These are phyloP conservation scores for Paradoxurus hermaphroditus DNA, from an alignment of 2,113 vertebrate genomes.

Conservation along the genomic window DNA sequence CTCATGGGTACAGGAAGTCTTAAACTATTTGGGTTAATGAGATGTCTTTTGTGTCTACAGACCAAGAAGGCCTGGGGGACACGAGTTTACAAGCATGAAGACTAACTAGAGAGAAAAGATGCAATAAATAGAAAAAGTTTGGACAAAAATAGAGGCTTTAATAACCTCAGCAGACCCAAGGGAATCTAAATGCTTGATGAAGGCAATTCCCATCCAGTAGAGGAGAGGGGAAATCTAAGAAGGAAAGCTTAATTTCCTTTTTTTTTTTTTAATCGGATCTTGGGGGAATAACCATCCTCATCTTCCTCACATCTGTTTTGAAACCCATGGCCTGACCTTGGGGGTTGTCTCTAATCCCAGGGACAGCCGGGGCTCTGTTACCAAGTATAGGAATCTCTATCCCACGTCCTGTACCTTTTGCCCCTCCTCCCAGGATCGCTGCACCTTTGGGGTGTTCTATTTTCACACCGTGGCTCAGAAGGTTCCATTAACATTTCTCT, in stretches of 20 bases:
- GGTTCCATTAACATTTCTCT: slow-evolving; percentile 20
- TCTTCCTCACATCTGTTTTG: neutral
- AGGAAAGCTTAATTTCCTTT: neutral
- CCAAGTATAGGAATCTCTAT: neutral
- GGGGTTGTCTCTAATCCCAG: neutral
- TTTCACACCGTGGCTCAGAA: slow-evolving; percentile 26
- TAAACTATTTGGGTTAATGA: neutral
- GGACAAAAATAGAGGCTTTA: neutral
- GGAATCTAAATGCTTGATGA: neutral
- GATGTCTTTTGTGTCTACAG: neutral
- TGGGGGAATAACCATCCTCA: neutral
- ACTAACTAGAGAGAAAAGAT: neutral
- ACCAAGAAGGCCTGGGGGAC: neutral
- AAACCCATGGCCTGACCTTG: neutral
- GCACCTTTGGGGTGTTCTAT: neutral
- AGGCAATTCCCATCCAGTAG: neutral
- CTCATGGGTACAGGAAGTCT: neutral
- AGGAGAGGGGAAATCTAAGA: neutral
- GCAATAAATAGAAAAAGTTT: neutral
- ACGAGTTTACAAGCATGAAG: neutral
- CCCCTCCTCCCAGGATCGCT: neutral
- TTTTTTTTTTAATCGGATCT: neutral
- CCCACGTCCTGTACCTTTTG: neutral
- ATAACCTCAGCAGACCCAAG: neutral
- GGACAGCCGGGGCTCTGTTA: neutral